A percentile compares a stretch with the other conserved stretches of the same genome.
Conservation (phyloP, 2,113 vertebrate species). For the Brachyhypopomus occidentalis region DNA sequence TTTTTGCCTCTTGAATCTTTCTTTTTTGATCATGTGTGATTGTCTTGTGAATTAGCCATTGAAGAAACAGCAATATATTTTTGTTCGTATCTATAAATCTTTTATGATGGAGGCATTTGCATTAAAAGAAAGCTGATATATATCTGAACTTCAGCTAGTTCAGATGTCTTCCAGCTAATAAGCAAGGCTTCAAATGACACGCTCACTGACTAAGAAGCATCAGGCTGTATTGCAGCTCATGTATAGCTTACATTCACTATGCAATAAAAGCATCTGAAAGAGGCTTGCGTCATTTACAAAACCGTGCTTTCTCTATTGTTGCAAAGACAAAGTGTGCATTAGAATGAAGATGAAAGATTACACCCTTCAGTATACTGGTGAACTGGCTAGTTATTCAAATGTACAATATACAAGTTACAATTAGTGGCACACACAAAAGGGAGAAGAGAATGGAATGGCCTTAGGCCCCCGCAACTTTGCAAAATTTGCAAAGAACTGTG, state of each 20-base stretch:
- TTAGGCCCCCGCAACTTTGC: neutral
- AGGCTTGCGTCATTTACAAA: slow-evolving; percentile 17
- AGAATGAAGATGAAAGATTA: slow-evolving; percentile 38
- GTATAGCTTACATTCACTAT: neutral
- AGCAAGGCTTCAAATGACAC: slow-evolving; percentile 1
- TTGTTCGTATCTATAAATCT: neutral
- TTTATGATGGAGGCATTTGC: neutral
- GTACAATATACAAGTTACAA: slow-evolving; percentile 11
- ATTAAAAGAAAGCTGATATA: neutral
- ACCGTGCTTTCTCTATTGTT: slow-evolving; percentile 8
- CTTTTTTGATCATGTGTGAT: too few species aligned
- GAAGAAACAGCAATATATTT: neutral
- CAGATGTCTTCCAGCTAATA: neutral
- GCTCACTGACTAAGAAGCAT: neutral
- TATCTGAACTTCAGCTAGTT: neutral
- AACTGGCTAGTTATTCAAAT: slow-evolving; percentile 28
- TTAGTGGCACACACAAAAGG: slow-evolving; percentile 19
- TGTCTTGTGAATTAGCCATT: too few species aligned
- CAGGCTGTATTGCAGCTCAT: neutral
- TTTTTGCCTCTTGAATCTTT: too few species aligned
- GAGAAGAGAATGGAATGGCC: slow-evolving; percentile 22
- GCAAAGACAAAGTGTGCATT: slow-evolving; percentile 20
- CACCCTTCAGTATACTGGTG: slow-evolving; percentile 23
- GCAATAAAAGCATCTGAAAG: neutral
- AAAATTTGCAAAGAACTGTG: slow-evolving; percentile 32